Percentiles rank a stretch among this genome's conserved stretches.
These are phyloP conservation scores for Leptinotarsa tumamoca DNA, from an alignment of 2,888 invertebrate species.

Conservation along the genomic window DNA sequence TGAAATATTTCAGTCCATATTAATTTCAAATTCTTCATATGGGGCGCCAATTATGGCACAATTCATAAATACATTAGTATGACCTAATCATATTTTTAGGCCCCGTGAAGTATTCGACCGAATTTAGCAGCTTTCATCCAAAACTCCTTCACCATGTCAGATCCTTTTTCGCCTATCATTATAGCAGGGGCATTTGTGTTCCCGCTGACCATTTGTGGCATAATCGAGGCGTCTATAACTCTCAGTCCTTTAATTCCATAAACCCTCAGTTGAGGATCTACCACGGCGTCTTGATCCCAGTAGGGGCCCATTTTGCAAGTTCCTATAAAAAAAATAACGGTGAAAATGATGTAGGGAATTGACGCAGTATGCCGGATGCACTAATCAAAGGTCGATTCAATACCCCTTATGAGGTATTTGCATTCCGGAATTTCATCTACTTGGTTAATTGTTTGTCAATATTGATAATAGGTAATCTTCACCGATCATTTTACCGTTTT, in stretches of 20 bases:
- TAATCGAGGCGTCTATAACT: slow-evolving; percentile 87
- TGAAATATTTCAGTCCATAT: neutral
- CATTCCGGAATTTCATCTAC: too few species aligned
- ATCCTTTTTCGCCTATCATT: slow-evolving; percentile 91
- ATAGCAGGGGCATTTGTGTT: slow-evolving; percentile 90
- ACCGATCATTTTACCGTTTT: too few species aligned
- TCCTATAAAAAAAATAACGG: slow-evolving; percentile 64
- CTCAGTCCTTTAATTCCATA: slow-evolving; percentile 83
- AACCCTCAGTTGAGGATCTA: slow-evolving; percentile 82
- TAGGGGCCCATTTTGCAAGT: slow-evolving; percentile 92
- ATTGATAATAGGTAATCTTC: too few species aligned
- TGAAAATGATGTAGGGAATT: too few species aligned
- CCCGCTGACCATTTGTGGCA: slow-evolving; percentile 87
- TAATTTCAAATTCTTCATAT: neutral
- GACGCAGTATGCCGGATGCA: too few species aligned
- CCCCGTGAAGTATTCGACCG: slow-evolving; percentile 34
- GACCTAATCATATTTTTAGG: slow-evolving; percentile 12
- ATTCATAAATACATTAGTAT: neutral
- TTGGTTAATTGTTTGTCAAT: too few species aligned
- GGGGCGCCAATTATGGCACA: neutral
- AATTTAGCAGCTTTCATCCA: slow-evolving; percentile 72
- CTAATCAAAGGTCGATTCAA: too few species aligned
- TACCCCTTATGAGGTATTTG: too few species aligned
- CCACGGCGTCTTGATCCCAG: slow-evolving; percentile 86
- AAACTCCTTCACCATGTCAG: slow-evolving; percentile 87